Evolutionary conservation across 2,113 vertebrate species (phyloP).

Genomic region (Takifugu flavidus): DNA sequence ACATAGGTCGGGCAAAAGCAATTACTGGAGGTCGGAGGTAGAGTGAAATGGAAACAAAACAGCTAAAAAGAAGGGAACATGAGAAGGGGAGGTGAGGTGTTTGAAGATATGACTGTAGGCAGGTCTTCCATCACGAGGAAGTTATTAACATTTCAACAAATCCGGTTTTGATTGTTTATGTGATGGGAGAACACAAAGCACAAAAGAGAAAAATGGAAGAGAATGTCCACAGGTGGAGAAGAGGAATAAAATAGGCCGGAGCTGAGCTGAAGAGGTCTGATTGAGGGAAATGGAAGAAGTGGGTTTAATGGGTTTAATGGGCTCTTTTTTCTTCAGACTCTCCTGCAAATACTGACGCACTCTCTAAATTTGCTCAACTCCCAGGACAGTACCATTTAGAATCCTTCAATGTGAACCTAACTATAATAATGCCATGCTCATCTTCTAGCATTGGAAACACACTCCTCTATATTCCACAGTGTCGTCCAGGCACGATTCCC

Average conservation of each 20-base stretch:
- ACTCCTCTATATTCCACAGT: too few species aligned
- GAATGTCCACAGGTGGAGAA: constrained; percentile 10
- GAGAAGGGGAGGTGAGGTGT: constrained; percentile 6
- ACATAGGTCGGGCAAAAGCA: neutral
- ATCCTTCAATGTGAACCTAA: too few species aligned
- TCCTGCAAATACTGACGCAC: too few species aligned
- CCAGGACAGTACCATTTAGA: too few species aligned
- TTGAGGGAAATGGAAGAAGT: constrained; percentile 14
- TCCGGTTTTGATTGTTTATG: neutral
- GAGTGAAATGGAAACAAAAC: constrained; percentile 16
- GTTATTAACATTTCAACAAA: neutral
- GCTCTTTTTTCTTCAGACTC: neutral
- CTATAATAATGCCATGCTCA: too few species aligned
- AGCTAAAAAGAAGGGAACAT: constrained; percentile 9
- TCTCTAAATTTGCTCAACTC: too few species aligned
- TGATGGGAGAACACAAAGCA: neutral
- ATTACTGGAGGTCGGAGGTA: neutral
- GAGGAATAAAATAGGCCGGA: constrained; percentile 31
- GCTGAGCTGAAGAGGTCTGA: constrained; percentile 22
- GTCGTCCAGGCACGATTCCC: too few species aligned
- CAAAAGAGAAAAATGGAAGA: neutral
- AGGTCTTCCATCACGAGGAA: neutral
- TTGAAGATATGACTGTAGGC: neutral
- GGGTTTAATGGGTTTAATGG: neutral
- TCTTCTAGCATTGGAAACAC: too few species aligned